These are phyloP conservation scores for Oreonectes daqikongensis DNA, from an alignment of 2,797 vertebrate genomes.

Conservation along the genomic window DNA sequence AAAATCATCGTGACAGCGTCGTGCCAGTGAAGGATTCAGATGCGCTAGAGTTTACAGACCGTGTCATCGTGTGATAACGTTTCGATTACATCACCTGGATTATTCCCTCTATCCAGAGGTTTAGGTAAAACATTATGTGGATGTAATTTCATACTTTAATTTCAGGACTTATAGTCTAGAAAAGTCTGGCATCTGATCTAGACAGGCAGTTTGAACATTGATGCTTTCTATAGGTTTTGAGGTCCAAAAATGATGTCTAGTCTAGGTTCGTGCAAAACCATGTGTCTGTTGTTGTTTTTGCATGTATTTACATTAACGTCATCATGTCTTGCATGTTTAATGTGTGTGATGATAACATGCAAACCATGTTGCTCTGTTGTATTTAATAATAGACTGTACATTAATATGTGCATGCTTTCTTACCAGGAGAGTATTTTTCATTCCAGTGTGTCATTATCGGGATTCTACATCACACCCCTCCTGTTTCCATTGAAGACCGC, in stretches of 20 bases:
- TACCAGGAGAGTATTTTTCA: background rate
- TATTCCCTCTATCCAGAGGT: conserved; percentile 8
- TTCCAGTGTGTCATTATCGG: background rate
- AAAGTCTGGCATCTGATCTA: background rate
- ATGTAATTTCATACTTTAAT: background rate
- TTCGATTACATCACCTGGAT: conserved; percentile 33
- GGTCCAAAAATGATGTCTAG: background rate
- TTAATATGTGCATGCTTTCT: background rate
- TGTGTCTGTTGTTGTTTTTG: background rate
- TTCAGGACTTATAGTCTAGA: background rate
- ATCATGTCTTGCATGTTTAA: background rate
- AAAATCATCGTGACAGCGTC: background rate
- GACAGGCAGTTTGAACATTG: background rate
- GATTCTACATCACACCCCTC: background rate
- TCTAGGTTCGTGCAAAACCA: background rate
- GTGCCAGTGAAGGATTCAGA: background rate
- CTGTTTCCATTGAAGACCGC: background rate
- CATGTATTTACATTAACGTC: background rate
- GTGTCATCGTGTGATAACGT: conserved; percentile 22
- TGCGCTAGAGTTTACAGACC: background rate
- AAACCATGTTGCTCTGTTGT: background rate
- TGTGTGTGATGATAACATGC: background rate
- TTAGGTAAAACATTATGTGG: background rate
- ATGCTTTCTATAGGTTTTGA: background rate
- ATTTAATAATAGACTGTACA: background rate